Percentiles rank a stretch among this genome's conserved stretches.
phyloP scores from a whole-genome alignment of 2,797 vertebrate genomes.

The Sebastes minor region DNA sequence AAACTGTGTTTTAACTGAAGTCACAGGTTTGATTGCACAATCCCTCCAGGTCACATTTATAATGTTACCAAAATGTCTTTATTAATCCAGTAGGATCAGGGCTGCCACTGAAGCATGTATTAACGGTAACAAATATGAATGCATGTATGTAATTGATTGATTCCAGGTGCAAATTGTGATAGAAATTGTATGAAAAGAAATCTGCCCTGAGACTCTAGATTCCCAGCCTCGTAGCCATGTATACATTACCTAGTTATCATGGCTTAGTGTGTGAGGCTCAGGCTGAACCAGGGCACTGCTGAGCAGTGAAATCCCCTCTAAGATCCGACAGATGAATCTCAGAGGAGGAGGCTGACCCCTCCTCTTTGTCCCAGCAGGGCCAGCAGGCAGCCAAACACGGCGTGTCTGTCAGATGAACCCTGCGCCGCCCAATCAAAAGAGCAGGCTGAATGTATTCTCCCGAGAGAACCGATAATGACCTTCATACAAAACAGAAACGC shows the following conservation, averaged over 20 bases:
- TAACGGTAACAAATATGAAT: neutral
- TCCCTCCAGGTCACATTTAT: neutral
- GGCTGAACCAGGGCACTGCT: conserved; percentile 53
- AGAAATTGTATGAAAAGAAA: neutral
- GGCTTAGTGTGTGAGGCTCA: conserved; percentile 31
- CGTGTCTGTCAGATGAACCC: conserved; percentile 60
- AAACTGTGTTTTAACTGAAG: neutral
- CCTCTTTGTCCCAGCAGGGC: conserved; percentile 44
- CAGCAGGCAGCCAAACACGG: conserved; percentile 54
- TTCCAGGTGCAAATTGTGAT: conserved; percentile 8
- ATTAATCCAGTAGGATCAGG: neutral
- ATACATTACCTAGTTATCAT: conserved; percentile 19
- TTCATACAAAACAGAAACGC: conserved; percentile 10
- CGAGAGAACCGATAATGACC: conserved; percentile 5
- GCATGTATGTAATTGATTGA: neutral
- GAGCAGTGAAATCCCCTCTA: conserved; percentile 63
- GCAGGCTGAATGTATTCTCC: neutral
- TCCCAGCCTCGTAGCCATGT: neutral
- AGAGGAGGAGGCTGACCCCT: conserved; percentile 46
- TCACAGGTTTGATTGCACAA: neutral
- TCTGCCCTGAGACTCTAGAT: neutral
- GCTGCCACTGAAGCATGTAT: neutral
- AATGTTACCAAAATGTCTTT: neutral
- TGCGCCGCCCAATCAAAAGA: conserved; percentile 28
- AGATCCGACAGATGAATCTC: conserved; percentile 61